A percentile compares a stretch with the other conserved stretches of the same genome.
Evolutionary conservation across 2,113 vertebrate genomes (phyloP).

Genomic region (Formicarius rufipectus): DNA sequence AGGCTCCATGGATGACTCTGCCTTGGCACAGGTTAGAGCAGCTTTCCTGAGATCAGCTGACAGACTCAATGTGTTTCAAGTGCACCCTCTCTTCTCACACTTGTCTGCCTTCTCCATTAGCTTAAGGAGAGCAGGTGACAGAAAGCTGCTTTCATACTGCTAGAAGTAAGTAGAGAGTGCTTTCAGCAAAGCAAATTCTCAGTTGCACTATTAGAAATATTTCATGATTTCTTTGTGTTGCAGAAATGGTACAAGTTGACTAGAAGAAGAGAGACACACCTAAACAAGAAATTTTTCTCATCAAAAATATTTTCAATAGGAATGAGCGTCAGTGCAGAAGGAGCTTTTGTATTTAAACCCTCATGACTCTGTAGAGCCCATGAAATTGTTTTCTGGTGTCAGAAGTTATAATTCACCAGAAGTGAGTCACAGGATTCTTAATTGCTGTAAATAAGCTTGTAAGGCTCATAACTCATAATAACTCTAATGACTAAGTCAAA

Average conservation of each 20-base stretch:
- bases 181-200: background rate
- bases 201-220: background rate
- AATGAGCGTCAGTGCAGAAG: background rate
- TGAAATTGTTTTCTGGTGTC: background rate
- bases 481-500: background rate
- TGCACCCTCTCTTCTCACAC: background rate
- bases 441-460: conserved; percentile 14
- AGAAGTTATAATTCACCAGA: background rate
- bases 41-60: background rate
- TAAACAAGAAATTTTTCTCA: background rate
- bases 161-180: background rate
- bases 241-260: background rate
- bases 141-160: background rate
- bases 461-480: background rate
- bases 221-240: background rate
- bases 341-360: background rate
- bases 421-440: background rate
- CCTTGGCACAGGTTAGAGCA: background rate
- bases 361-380: background rate
- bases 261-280: background rate
- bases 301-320: background rate
- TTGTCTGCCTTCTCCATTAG: background rate
- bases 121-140: background rate
- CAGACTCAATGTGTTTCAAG: background rate
- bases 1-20: background rate